These are phyloP conservation scores for Eutolmus rufibarbis DNA, from an alignment of 2,888 invertebrate species.

Conservation along the genomic window DNA sequence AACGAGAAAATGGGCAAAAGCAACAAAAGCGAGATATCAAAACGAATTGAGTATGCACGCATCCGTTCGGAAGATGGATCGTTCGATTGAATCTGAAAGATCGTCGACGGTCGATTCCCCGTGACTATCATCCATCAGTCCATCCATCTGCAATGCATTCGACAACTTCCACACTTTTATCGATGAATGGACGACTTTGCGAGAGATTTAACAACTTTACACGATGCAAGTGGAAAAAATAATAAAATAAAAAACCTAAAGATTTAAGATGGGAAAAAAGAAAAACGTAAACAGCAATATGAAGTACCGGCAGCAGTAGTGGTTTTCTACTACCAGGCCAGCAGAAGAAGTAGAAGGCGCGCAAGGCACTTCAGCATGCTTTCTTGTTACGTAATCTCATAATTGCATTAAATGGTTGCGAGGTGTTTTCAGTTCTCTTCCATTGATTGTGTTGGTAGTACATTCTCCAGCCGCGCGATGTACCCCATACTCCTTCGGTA, in stretches of 20 bases:
- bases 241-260: background rate
- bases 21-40: background rate
- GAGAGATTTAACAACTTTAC: constrained; percentile 29
- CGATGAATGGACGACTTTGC: constrained; percentile 31
- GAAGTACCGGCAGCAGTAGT: background rate
- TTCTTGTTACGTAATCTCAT: constrained; percentile 36
- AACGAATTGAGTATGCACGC: constrained; percentile 9
- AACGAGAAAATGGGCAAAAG: background rate
- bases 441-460: background rate
- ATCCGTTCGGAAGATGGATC: background rate
- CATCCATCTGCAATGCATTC: background rate
- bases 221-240: background rate
- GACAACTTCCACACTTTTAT: constrained; percentile 6
- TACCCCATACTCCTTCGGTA: background rate
- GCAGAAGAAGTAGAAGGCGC: background rate
- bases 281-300: background rate
- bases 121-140: background rate
- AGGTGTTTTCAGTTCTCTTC: background rate
- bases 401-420: constrained; percentile 28
- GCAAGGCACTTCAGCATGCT: constrained; percentile 10
- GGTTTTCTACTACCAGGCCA: background rate
- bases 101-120: constrained; percentile 3
- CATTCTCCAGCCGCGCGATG: background rate
- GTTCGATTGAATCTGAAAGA: background rate
- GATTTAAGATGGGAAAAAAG: background rate